Evolutionary conservation across 2,797 vertebrate genomes (phyloP), one percentile per base, ranked within the genome.

Genomic region (Nannoperca obscura): DNA sequence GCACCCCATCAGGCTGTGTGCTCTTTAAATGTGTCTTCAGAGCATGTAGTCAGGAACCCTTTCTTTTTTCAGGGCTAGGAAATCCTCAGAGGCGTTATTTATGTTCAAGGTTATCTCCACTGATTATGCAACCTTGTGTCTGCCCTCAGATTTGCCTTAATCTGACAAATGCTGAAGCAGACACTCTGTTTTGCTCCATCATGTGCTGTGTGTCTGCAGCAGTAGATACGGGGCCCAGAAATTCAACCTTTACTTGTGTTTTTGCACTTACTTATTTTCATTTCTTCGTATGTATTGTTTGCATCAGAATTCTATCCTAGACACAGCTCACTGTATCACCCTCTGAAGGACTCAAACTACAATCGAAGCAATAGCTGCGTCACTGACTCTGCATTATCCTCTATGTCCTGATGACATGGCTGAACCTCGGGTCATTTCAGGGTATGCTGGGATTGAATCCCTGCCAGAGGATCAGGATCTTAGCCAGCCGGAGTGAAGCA

Each of bases 391-490:
- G 77, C 72, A 2, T 47, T 66, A 22, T 54, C 71, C 81, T 14
- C 11, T 30, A 11, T 11, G 55, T 71, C 46, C 67, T 57, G 63
- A 62, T 77, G 75, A 71, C 64, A 52, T 0, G 52, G 69, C 79
- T 67, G 50, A 69, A 59, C 54, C 54, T 60, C 47, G 13, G 78
- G 82, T 82, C 63, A 71, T 38, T 47, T 65, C 40, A 50, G 57
- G 47, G 32, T 40, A 46, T 47, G 63, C 57, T 61, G 61, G 47
- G 54, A 5, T 50, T 68, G 66, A 70, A 60, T 34, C 53, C 24
- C 5, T 46, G 57, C 73, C 74, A 67, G 84, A 69, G 52, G 76
- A 65, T 81, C 63, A 30, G 72, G 74, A 83, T 77, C 59, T 61
- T 0, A 12, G 52, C 22, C 68, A 69, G 70, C 34, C 47, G 61